Conservation (phyloP, 1,140 invertebrate species). For the Vanessa atalanta region DNA sequence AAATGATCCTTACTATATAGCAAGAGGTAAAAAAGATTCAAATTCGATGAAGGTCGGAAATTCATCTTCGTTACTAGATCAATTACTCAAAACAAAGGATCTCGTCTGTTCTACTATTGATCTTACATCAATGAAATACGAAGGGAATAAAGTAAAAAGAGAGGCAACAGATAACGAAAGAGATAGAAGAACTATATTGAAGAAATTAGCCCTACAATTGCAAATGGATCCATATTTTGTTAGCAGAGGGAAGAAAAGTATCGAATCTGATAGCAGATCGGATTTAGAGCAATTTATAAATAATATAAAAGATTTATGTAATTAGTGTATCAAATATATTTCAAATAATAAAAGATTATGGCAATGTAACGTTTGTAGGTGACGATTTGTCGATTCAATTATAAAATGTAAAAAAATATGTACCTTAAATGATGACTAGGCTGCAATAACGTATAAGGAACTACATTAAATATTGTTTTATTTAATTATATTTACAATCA, state of each 20-base stretch:
- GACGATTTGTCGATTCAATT: not conserved
- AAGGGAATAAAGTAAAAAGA: slow-evolving; percentile 55
- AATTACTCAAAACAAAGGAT: slow-evolving; percentile 60
- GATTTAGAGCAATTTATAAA: slow-evolving; percentile 59
- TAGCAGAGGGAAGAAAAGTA: slow-evolving; percentile 71
- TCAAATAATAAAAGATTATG: not conserved
- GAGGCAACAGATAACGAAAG: slow-evolving; percentile 59
- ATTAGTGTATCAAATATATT: slow-evolving; percentile 26
- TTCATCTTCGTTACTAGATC: slow-evolving; percentile 39
- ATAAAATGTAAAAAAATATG: slow-evolving; percentile 29
- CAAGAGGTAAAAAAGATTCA: slow-evolving; percentile 66
- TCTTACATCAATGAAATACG: slow-evolving; percentile 50
- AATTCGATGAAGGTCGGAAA: slow-evolving; percentile 44
- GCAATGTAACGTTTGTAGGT: not conserved
- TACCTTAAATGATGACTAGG: slow-evolving; percentile 24
- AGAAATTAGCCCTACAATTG: slow-evolving; percentile 68
- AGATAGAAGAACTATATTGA: slow-evolving; percentile 66
- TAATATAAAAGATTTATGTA: slow-evolving; percentile 56
- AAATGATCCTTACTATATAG: slow-evolving; percentile 75
- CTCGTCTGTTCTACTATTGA: slow-evolving; percentile 65
- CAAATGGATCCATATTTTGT: slow-evolving; percentile 74
- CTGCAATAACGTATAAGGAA: slow-evolving; percentile 20
- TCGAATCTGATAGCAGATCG: slow-evolving; percentile 20
- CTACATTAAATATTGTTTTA: slow-evolving; percentile 14
- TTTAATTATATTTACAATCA: not conserved